Conservation (phyloP, 2,797 vertebrate species). For the Varecia variegata region DNA sequence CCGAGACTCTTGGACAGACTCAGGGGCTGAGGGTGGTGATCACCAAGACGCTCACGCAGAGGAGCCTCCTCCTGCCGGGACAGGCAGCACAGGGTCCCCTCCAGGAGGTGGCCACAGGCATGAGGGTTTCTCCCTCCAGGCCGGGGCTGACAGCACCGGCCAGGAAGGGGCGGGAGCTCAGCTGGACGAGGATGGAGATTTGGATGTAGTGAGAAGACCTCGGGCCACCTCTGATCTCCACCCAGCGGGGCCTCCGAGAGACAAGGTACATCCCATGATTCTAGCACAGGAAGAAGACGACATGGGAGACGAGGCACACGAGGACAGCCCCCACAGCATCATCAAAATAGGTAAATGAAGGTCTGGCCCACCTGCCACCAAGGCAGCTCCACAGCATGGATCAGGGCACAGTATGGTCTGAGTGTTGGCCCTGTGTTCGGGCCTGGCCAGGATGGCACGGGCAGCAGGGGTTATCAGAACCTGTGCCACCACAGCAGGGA, state of each 20-base stretch:
- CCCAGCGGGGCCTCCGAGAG: slow-evolving; percentile 66
- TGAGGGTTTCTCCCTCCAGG: not conserved
- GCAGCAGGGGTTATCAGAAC: rapidly evolving
- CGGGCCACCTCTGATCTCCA: slow-evolving; percentile 47
- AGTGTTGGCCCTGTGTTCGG: not conserved
- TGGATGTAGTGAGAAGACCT: slow-evolving; percentile 88
- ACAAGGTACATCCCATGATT: slow-evolving; percentile 88
- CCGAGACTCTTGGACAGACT: slow-evolving; percentile 34
- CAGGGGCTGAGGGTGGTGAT: not conserved
- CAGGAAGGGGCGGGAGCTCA: slow-evolving; percentile 55
- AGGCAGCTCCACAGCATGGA: rapidly evolving
- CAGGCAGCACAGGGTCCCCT: not conserved
- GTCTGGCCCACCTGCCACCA: rapidly evolving
- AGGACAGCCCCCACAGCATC: slow-evolving; percentile 63
- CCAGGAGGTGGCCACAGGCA: not conserved
- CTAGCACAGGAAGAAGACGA: slow-evolving; percentile 84
- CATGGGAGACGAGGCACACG: slow-evolving; percentile 71
- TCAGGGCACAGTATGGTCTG: rapidly evolving
- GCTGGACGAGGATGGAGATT: slow-evolving; percentile 93
- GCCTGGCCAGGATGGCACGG: not conserved
- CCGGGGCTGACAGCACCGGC: not conserved
- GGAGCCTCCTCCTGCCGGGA: not conserved
- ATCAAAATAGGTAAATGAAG: slow-evolving; percentile 90
- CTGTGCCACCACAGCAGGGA: not conserved
- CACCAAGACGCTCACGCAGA: not conserved